Percentiles rank a stretch among this genome's conserved stretches.
These are phyloP conservation scores for Pachyrhynchus sulphureomaculatus DNA, from an alignment of 1,140 invertebrate genomes.

Conservation along the genomic window DNA sequence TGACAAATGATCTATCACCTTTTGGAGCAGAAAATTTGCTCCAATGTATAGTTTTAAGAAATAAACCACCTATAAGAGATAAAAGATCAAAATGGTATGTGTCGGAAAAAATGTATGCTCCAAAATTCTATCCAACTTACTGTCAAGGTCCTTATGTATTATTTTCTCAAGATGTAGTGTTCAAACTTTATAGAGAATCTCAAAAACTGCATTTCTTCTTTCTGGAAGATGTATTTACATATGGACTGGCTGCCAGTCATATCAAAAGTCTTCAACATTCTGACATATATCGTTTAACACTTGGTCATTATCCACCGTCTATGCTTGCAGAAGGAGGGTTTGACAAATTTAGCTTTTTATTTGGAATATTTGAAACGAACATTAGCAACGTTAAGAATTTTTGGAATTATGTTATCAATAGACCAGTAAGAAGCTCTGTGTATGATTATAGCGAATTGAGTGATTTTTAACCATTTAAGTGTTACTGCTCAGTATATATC, in stretches of 20 bases:
- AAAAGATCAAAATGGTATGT: constrained; percentile 79
- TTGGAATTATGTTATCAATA: neutral
- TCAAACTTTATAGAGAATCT: constrained; percentile 51
- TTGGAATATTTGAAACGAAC: neutral
- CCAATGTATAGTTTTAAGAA: constrained; percentile 57
- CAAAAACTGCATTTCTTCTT: constrained; percentile 60
- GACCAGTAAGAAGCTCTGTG: neutral
- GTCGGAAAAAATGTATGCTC: constrained; percentile 64
- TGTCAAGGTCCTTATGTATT: constrained; percentile 73
- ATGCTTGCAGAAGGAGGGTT: neutral
- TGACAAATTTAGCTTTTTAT: neutral
- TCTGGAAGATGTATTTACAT: constrained; percentile 83
- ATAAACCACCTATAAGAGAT: constrained; percentile 58
- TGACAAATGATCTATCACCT: constrained; percentile 53
- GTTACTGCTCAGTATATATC: too few relatives aligned
- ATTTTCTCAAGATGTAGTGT: constrained; percentile 69
- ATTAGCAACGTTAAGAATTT: neutral
- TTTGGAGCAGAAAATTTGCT: constrained; percentile 58
- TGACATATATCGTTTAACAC: neutral
- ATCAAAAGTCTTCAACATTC: constrained; percentile 53
- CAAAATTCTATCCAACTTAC: constrained; percentile 62
- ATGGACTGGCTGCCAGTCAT: constrained; percentile 67
- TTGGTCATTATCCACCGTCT: neutral
- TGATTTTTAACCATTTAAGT: too few relatives aligned
- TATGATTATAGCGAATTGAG: neutral